phyloP scores from a whole-genome alignment of 2,888 invertebrate genomes.

The Andricus curvator region DNA sequence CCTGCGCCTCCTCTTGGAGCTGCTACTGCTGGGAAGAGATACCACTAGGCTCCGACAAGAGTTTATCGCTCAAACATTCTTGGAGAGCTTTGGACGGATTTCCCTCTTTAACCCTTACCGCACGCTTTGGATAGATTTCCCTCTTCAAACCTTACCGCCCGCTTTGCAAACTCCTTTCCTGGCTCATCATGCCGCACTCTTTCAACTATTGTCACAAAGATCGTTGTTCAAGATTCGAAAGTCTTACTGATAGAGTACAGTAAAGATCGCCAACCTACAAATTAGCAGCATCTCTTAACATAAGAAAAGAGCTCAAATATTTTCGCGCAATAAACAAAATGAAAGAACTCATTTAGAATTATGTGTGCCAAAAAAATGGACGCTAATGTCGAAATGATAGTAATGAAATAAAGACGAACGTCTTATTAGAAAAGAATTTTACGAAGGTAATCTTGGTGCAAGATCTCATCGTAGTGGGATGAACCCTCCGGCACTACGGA shows the following conservation, averaged over 20 bases:
- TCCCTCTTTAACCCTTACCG: conserved; percentile 66
- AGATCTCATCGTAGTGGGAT: conserved; percentile 62
- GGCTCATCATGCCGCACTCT: conserved; percentile 42
- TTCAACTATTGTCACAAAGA: conserved; percentile 59
- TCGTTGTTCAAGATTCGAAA: conserved; percentile 63
- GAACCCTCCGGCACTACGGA: conserved; percentile 55
- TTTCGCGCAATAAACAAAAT: not conserved
- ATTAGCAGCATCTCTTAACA: not conserved
- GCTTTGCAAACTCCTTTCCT: conserved; percentile 52
- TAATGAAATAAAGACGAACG: conserved; percentile 6
- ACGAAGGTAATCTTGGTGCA: conserved; percentile 68
- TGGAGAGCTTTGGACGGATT: conserved; percentile 76
- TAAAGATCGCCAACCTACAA: not conserved
- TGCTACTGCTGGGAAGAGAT: conserved; percentile 72
- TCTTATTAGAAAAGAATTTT: conserved; percentile 70
- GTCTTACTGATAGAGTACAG: not conserved
- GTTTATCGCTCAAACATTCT: conserved; percentile 77
- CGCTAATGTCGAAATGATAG: not conserved
- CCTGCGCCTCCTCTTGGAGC: conserved; percentile 73
- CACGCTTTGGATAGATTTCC: conserved; percentile 71
- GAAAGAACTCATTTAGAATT: not conserved
- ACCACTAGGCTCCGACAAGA: conserved; percentile 73
- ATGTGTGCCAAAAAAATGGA: too few species aligned
- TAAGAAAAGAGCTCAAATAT: not conserved
- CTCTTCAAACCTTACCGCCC: conserved; percentile 63